These are phyloP conservation scores for Neotoxoptera formosana DNA, from an alignment of 1,140 invertebrate genomes.

Conservation along the genomic window DNA sequence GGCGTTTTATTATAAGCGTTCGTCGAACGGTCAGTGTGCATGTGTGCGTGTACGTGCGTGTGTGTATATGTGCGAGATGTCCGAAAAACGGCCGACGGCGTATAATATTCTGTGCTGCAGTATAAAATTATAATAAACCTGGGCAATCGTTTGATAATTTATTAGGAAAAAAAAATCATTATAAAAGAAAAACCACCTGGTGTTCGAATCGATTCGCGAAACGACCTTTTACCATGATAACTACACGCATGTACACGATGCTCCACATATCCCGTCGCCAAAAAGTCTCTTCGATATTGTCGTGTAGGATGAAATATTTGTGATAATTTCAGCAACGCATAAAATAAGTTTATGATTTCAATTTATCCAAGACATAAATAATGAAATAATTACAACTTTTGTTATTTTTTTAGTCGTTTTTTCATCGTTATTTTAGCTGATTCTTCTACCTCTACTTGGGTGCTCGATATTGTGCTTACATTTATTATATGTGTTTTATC, in stretches of 20 bases:
- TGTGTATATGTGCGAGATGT: background rate
- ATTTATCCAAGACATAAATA: no score
- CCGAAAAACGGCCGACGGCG: background rate
- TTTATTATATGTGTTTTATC: background rate
- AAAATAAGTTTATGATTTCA: background rate
- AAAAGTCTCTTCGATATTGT: background rate
- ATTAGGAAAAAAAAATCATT: slow-evolving; percentile 8
- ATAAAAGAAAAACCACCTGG: slow-evolving; percentile 12
- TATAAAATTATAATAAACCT: slow-evolving; percentile 34
- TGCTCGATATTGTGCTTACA: background rate
- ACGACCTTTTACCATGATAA: background rate
- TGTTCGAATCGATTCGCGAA: background rate
- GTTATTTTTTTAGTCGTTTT: no score
- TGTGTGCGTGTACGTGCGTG: background rate
- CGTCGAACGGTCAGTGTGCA: background rate
- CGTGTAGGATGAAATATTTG: background rate
- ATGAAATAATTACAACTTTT: no score
- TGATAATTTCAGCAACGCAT: background rate
- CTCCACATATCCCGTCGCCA: background rate
- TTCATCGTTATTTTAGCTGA: background rate
- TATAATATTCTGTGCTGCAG: background rate
- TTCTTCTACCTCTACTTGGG: background rate
- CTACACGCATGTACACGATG: no score
- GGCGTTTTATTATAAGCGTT: background rate
- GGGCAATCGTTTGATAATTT: background rate